phyloP scores from a whole-genome alignment of 2,888 invertebrate genomes.

The Hydrotaea cyrtoneurina region DNA sequence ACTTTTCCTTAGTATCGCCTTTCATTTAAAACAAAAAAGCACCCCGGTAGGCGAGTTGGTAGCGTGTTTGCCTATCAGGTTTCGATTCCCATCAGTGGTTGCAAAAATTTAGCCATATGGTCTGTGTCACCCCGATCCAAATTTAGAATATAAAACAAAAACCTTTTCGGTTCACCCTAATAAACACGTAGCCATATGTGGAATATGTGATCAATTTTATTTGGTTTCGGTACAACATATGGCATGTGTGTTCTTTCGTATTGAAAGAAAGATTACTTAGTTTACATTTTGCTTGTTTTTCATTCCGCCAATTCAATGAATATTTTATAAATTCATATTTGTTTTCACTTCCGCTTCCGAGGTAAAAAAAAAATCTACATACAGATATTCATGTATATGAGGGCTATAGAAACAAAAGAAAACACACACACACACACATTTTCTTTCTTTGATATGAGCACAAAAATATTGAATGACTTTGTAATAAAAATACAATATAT shows the following conservation, averaged over 20 bases:
- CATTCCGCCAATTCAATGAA: slow-evolving; percentile 17
- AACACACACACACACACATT: neutral
- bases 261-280: slow-evolving; percentile 3
- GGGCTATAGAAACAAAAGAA: neutral
- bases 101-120: too few species aligned
- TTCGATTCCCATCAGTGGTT: too few species aligned
- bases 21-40: too few species aligned
- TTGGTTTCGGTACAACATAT: neutral
- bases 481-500: slow-evolving; percentile 7
- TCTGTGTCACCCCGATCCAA: too few species aligned
- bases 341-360: neutral
- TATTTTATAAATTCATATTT: slow-evolving; percentile 36
- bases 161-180: neutral
- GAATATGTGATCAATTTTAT: neutral
- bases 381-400: neutral
- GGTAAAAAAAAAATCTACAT: neutral
- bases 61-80: too few species aligned
- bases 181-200: neutral
- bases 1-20: too few species aligned
- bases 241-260: neutral
- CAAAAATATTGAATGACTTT: slow-evolving; percentile 14
- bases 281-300: neutral
- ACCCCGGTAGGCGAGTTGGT: too few species aligned
- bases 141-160: neutral
- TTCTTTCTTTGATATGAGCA: neutral